phyloP scores from a whole-genome alignment of 2,797 vertebrate species.

The Bradypus variegatus region DNA sequence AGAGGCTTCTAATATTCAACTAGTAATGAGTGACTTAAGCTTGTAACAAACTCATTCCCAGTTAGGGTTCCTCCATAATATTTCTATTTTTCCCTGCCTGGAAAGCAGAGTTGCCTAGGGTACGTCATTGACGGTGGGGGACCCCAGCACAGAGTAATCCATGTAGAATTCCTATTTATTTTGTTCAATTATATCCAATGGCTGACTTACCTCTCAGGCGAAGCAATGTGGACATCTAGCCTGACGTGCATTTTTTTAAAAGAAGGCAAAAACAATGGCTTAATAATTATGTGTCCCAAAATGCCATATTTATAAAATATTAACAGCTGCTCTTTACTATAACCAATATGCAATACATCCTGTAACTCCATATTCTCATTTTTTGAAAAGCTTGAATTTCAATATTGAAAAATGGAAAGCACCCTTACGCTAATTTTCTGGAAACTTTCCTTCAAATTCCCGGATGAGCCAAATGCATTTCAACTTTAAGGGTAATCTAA shows the following conservation, averaged over 20 bases:
- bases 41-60: neutral
- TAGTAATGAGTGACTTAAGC: neutral
- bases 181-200: neutral
- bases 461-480: neutral
- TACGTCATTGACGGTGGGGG: neutral
- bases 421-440: neutral
- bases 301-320: neutral
- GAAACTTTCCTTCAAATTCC: neutral
- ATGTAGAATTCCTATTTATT: neutral
- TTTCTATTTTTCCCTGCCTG: neutral
- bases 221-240: neutral
- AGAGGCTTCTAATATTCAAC: neutral
- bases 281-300: neutral
- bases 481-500: neutral
- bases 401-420: constrained; percentile 1
- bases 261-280: neutral
- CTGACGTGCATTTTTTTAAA: neutral
- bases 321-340: neutral
- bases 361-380: neutral
- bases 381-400: constrained; percentile 25
- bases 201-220: neutral
- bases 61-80: neutral
- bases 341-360: neutral
- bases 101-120: neutral
- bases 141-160: neutral